Base-by-base conservation (phyloP, 2,797 vertebrate genomes). In the Syngnathus acus region DNA sequence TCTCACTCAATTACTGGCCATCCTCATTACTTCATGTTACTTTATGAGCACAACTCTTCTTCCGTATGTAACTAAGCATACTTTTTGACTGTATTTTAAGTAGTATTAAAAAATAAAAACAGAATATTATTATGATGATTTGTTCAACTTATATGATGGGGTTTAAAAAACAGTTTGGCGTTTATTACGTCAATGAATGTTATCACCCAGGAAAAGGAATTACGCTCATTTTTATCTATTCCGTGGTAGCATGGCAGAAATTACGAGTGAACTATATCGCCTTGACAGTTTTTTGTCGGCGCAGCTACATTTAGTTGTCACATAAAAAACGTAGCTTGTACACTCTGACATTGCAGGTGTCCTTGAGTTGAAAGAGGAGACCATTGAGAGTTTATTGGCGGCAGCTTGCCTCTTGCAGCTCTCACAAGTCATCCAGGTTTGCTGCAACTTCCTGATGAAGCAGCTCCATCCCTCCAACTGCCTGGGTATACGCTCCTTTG, bases 401-500 rank as follows among this genome's bases (percentile, higher is more conserved):
- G 94, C 95, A 32, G 96, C 97, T 17, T 99, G 96, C 83, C 94
- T 99, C n/a, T 93, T 99, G 3, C 96, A 99, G 91, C 93, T 99
- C 58, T 91, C 94, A 59, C 95, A 94, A 86, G 97, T 99, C 69
- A 94, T 98, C 68, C 94, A 98, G 71, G 96, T 98, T n/a, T 99
- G 97, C 90, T 97, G 95, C 81, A 95, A 89, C 86, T 98, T 97
- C 87, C 94, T 99, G 64, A 97, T 97, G 93, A 99, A 97, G 83
- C 95, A 98, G 78, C 95, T 99, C 11, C 95, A 99, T 76, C 96
- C 96, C 5, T 99, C 97, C 76, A 99, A 99, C 82, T 99, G 97
- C 83, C 88, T 99, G 82, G 95, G 97, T n/a, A 99, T 99, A 71
- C 93, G 93, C 60, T 98, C 96, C 2, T 99, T 99, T 19, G 97